Evolutionary conservation across 2,888 invertebrate species (phyloP).

Genomic region (Cybosia mesomella): DNA sequence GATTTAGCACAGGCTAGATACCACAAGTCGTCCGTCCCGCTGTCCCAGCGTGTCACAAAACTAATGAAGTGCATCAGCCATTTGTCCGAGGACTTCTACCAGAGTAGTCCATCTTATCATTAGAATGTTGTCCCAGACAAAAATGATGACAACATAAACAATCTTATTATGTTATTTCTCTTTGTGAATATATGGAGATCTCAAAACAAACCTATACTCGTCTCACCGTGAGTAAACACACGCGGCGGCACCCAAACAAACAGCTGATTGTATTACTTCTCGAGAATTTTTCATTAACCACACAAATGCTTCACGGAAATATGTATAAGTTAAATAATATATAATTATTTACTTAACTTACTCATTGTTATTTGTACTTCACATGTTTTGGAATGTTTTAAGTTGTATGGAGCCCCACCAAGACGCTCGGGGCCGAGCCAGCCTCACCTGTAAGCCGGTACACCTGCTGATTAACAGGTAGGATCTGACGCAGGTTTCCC

Average conservation of each 20-base stretch:
- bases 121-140: neutral
- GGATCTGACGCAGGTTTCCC: neutral
- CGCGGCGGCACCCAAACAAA: slow-evolving; percentile 14
- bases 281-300: slow-evolving; percentile 17
- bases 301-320: slow-evolving; percentile 16
- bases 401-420: neutral
- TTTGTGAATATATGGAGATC: slow-evolving; percentile 8
- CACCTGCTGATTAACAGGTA: no score
- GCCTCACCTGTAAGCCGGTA: neutral
- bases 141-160: neutral
- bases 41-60: neutral
- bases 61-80: no score
- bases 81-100: no score
- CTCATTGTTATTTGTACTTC: neutral
- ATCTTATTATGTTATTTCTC: slow-evolving; percentile 4
- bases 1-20: neutral
- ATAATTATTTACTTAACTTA: slow-evolving; percentile 5
- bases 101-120: no score
- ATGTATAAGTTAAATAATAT: slow-evolving; percentile 16
- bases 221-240: slow-evolving; percentile 9
- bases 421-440: neutral
- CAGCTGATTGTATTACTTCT: slow-evolving; percentile 11
- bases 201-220: slow-evolving; percentile 13
- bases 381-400: neutral
- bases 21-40: neutral